Percentiles rank a stretch among this genome's conserved stretches.
Conservation (phyloP, 2,797 vertebrate genomes). For the Neoniphon sammara region DNA sequence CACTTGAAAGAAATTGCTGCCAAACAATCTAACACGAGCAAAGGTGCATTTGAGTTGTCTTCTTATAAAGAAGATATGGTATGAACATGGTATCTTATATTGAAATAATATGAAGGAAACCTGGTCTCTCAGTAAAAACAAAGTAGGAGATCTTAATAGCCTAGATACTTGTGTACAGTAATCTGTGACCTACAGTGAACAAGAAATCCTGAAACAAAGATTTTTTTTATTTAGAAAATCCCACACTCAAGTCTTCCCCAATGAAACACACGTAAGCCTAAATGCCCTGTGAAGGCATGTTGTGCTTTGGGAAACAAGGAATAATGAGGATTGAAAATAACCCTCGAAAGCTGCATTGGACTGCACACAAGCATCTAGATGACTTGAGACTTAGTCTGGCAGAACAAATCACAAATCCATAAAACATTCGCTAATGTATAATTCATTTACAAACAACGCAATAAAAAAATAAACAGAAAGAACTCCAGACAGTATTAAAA, state of each 20-base stretch:
- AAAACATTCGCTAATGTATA: conserved; percentile 76
- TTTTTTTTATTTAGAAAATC: conserved; percentile 51
- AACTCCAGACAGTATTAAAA: conserved; percentile 77
- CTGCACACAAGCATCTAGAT: conserved; percentile 77
- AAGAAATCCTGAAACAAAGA: conserved; percentile 61
- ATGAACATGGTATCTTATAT: conserved; percentile 78
- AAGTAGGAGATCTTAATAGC: conserved; percentile 37
- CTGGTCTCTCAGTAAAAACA: conserved; percentile 56
- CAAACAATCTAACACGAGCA: conserved; percentile 76
- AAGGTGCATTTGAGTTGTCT: conserved; percentile 82
- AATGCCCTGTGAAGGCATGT: conserved; percentile 60
- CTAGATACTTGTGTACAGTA: conserved; percentile 74
- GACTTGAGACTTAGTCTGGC: conserved; percentile 72
- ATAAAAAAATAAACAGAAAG: conserved; percentile 77
- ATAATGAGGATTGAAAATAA: conserved; percentile 78
- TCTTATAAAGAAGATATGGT: conserved; percentile 89
- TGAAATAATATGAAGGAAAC: conserved; percentile 65
- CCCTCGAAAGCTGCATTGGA: conserved; percentile 71
- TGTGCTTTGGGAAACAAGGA: conserved; percentile 77
- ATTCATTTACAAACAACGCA: conserved; percentile 78
- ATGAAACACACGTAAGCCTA: conserved; percentile 34
- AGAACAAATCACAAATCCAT: conserved; percentile 77
- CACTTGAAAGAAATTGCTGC: conserved; percentile 76
- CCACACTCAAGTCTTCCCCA: conserved; percentile 41
- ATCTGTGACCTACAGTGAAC: conserved; percentile 60